Conservation (phyloP, 1,140 invertebrate genomes). For the Hermatobates lingyangjiaoensis region DNA sequence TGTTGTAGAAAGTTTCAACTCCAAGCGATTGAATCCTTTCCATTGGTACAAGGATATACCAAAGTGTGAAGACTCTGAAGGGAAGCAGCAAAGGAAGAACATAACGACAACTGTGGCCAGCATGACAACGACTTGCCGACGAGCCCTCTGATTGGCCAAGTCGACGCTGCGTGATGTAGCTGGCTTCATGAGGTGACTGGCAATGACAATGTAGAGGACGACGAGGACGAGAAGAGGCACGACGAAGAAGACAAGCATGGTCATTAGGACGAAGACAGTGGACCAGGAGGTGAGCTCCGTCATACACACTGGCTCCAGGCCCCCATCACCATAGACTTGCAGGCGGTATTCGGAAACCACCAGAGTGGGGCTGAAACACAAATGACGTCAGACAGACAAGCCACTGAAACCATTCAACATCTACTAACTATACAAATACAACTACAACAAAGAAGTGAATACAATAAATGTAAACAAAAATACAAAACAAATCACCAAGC, state of each 20-base stretch:
- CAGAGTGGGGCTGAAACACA: conserved; percentile 39
- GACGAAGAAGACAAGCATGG: conserved; percentile 53
- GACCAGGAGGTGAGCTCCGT: conserved; percentile 46
- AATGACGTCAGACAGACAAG: too few species aligned
- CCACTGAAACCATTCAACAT: conserved; percentile 3
- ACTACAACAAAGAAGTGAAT: conserved; percentile 1
- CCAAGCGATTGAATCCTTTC: conserved; percentile 37
- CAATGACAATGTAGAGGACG: conserved; percentile 55
- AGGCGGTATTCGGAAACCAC: conserved; percentile 38
- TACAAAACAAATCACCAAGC: too few species aligned
- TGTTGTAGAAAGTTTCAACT: conserved; percentile 51
- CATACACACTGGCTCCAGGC: conserved; percentile 32
- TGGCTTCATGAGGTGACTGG: conserved; percentile 46
- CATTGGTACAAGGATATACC: conserved; percentile 44
- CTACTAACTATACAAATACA: too few species aligned
- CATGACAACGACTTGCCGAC: conserved; percentile 59
- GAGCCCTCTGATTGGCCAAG: conserved; percentile 29
- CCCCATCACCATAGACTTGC: conserved; percentile 29
- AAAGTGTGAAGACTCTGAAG: conserved; percentile 63
- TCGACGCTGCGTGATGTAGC: conserved; percentile 38
- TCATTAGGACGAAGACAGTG: conserved; percentile 48
- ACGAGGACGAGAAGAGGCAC: conserved; percentile 54
- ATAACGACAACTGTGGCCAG: conserved; percentile 61
- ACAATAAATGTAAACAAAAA: too few species aligned
- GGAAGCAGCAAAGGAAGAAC: conserved; percentile 77